phyloP scores from a whole-genome alignment of 2,797 vertebrate genomes.

The Ispidina picta region DNA sequence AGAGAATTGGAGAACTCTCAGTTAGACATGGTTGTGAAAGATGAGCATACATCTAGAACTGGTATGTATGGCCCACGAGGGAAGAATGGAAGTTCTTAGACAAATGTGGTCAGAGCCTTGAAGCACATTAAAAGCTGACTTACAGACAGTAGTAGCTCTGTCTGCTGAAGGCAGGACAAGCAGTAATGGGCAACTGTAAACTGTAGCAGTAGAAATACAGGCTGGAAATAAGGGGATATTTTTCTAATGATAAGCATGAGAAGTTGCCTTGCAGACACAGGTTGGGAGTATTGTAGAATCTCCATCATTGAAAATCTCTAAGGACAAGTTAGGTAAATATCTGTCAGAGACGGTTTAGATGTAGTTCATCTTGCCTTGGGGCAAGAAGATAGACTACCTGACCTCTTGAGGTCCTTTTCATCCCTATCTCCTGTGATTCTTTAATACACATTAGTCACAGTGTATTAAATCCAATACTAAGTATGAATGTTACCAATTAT shows the following conservation, averaged over 20 bases:
- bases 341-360: conserved; percentile 11
- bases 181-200: background rate
- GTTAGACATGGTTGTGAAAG: background rate
- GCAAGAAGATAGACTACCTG: conserved; percentile 25
- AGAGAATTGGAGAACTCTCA: background rate
- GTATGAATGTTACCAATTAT: background rate
- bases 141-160: background rate
- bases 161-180: background rate
- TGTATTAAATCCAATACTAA: background rate
- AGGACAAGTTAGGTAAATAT: background rate
- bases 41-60: background rate
- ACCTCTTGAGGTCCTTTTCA: background rate
- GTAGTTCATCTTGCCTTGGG: conserved; percentile 13
- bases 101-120: background rate
- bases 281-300: background rate
- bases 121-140: background rate
- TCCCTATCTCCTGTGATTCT: background rate
- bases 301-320: background rate
- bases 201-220: background rate
- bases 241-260: background rate
- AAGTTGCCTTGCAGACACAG: background rate
- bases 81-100: background rate
- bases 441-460: background rate
- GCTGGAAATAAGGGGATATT: background rate
- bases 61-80: background rate